These are phyloP conservation scores for Diplosoma virens DNA, from an alignment of 23 tunicate species.

Conservation along the genomic window DNA sequence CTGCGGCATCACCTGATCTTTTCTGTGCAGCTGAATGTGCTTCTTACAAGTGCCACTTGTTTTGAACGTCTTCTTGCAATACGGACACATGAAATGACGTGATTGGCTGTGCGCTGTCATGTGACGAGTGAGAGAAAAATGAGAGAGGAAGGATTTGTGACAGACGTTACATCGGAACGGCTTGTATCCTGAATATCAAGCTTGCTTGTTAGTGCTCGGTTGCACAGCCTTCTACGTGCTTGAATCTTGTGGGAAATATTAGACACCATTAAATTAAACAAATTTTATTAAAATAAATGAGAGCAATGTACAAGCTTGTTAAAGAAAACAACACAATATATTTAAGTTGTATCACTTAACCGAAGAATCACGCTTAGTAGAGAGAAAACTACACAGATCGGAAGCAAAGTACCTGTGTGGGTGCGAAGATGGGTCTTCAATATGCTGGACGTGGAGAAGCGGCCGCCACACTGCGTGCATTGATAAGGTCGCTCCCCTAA, in stretches of 20 bases:
- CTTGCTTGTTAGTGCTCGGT: not conserved
- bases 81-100: slow-evolving; percentile 83
- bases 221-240: too few relatives aligned
- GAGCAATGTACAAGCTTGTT: too few relatives aligned
- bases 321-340: too few relatives aligned
- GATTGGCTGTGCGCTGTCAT: slow-evolving; percentile 58
- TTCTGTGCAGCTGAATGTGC: slow-evolving; percentile 67
- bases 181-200: slow-evolving; percentile 38
- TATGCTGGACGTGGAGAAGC: slow-evolving; percentile 36
- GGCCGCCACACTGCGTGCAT: slow-evolving; percentile 60
- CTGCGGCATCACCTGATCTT: slow-evolving; percentile 27
- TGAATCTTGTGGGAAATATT: too few relatives aligned
- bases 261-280: too few relatives aligned
- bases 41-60: slow-evolving; percentile 68
- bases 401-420: slow-evolving; percentile 60
- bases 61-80: slow-evolving; percentile 73
- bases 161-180: slow-evolving; percentile 48
- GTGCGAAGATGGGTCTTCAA: slow-evolving; percentile 60
- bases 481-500: slow-evolving; percentile 73
- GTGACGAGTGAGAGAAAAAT: slow-evolving; percentile 67
- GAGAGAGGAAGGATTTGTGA: slow-evolving; percentile 39
- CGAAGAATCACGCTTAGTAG: not conserved
- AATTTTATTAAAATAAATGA: too few relatives aligned
- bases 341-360: too few relatives aligned
- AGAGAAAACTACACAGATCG: not conserved